Base-by-base conservation (phyloP, 2,888 invertebrate genomes). In the Pollenia angustigena region DNA sequence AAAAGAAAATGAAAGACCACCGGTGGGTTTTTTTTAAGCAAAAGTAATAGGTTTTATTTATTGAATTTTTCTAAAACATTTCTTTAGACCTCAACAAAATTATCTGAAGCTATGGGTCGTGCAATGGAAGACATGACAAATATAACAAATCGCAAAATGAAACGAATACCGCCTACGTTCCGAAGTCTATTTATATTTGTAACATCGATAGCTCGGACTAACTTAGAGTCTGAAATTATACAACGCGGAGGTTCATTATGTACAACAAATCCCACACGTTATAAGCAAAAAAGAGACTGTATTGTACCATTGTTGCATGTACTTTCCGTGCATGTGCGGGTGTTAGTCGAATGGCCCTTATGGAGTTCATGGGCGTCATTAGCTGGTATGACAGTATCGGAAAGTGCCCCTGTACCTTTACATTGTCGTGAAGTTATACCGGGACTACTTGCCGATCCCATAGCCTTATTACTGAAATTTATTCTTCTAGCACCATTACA, bases 61-160 rank as follows among this genome's bases (percentile, higher is more conserved):
- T 32, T 32, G 6, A 91, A 18, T 91, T 69, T 60, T n/a, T 32
- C 10, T 91, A 16, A 54, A 4, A 18, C 16, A 32, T 91, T 80
- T 50, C 9, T 75, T 48, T 52, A 96, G 96, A 94, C 94, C 76
- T 94, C 95, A 14, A 96, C 96, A 69, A 96, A 95, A 90, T 94
- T 98, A 88, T 96, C 97, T 1, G 97, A 97, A 92, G 98, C 98
- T 72, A 97, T 98, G 95, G 97, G 97, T 60, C 97, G 97, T 91
- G 96, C 97, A 42, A 98, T 98, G 97, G 98, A 98, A 91, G 98
- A 98, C 93, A 97, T 99, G 96, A 97, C 98, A 8, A 96, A 96
- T 91, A 96, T 96, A 88, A 98, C 98, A 6, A 96, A 97, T 91
- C 95, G 96, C 87, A 97, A 97, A 91, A 96, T 96, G 90, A 96